Percentiles rank a stretch among this genome's conserved stretches.
Conservation (phyloP, 2,113 vertebrate species). For the Proteles cristata region DNA sequence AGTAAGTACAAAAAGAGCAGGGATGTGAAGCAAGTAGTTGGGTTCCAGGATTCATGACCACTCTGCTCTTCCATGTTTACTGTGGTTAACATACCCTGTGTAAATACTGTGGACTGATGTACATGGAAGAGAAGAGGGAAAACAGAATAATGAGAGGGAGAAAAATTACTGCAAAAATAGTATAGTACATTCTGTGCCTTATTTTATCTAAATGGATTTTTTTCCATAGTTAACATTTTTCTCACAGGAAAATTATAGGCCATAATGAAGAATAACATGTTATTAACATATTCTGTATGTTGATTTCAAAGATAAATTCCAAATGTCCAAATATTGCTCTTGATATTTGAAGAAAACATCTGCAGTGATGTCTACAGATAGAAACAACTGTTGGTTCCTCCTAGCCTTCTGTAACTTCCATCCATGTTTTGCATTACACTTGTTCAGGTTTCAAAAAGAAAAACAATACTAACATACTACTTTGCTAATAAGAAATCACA, state of each 20-base stretch:
- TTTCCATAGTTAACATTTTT: constrained; percentile 30
- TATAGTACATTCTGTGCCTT: background rate
- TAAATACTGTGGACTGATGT: background rate
- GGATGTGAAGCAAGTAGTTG: background rate
- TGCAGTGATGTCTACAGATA: background rate
- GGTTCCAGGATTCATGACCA: background rate
- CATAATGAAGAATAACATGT: constrained; percentile 34
- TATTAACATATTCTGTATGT: constrained; percentile 55
- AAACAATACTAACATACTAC: background rate
- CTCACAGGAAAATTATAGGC: constrained; percentile 46
- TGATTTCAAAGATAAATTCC: constrained; percentile 46
- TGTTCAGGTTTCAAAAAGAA: constrained; percentile 37
- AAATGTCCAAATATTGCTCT: constrained; percentile 54
- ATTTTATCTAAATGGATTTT: background rate
- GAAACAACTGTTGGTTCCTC: constrained; percentile 26
- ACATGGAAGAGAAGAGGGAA: background rate
- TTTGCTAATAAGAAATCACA: constrained; percentile 31
- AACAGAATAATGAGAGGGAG: constrained; percentile 1
- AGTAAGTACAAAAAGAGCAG: background rate
- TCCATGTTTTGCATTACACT: background rate
- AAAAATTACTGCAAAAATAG: constrained; percentile 3
- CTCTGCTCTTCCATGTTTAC: background rate
- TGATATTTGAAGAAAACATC: constrained; percentile 48
- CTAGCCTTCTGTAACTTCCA: constrained; percentile 2
- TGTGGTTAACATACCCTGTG: background rate